A percentile compares a stretch with the other conserved stretches of the same genome.
Evolutionary conservation across 2,888 invertebrate genomes (phyloP).

Genomic region (Tuberolachnus salignus): DNA sequence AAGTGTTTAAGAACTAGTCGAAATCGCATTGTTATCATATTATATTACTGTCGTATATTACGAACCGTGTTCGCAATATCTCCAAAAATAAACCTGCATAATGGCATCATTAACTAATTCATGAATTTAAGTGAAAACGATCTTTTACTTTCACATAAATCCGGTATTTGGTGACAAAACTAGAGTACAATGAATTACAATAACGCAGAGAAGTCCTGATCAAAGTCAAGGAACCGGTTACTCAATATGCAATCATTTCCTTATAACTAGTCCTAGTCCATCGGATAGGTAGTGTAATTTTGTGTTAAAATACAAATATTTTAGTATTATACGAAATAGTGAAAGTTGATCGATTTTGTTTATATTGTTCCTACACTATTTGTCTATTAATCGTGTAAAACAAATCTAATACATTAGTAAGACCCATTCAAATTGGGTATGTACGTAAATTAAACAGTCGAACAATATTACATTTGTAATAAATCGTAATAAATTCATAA

Average conservation of each 20-base stretch:
- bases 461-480: too few species aligned
- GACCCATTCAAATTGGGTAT: too few species aligned
- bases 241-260: slow-evolving; percentile 23
- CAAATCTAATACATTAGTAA: too few species aligned
- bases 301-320: slow-evolving; percentile 11
- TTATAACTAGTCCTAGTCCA: slow-evolving; percentile 7
- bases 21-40: too few species aligned
- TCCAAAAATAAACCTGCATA: not conserved
- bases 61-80: not conserved
- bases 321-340: not conserved
- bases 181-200: slow-evolving; percentile 41
- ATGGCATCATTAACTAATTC: not conserved
- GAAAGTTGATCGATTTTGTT: slow-evolving; percentile 17
- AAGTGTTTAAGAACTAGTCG: not conserved
- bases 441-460: too few species aligned
- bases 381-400: too few species aligned
- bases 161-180: slow-evolving; percentile 46
- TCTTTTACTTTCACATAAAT: slow-evolving; percentile 28
- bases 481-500: too few species aligned
- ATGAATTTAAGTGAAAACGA: slow-evolving; percentile 11
- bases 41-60: too few species aligned
- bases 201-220: slow-evolving; percentile 10
- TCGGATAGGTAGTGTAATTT: not conserved
- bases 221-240: slow-evolving; percentile 47
- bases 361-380: not conserved